Evolutionary conservation across 2,113 vertebrate genomes (phyloP).

Genomic region (Prolemur simus): DNA sequence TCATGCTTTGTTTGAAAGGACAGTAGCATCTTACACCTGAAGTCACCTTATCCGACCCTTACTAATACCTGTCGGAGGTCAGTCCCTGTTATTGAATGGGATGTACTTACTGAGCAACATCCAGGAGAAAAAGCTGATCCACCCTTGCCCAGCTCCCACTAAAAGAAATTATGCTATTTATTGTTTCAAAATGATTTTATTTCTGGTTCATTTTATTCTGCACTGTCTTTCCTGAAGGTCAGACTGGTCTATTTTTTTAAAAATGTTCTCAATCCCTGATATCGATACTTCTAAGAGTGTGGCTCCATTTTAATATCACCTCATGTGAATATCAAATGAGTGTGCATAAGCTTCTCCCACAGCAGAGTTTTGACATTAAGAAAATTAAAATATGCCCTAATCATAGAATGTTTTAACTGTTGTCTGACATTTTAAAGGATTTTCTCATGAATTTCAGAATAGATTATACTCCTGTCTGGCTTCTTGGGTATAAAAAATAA

Average conservation of each 20-base stretch:
- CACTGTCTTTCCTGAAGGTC: constrained; percentile 50
- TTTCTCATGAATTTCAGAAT: constrained; percentile 74
- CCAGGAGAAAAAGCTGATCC: neutral
- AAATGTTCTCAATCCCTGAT: constrained; percentile 34
- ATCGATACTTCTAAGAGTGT: constrained; percentile 64
- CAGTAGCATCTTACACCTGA: neutral
- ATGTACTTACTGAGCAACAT: neutral
- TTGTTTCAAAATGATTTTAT: constrained; percentile 42
- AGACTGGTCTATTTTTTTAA: constrained; percentile 8
- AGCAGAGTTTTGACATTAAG: constrained; percentile 77
- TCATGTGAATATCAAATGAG: constrained; percentile 70
- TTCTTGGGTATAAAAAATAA: constrained; percentile 72
- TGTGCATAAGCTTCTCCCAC: constrained; percentile 69
- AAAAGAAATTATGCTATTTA: constrained; percentile 5
- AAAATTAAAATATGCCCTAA: constrained; percentile 80
- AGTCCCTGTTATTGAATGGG: neutral
- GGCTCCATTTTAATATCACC: constrained; percentile 68
- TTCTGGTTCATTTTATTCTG: neutral
- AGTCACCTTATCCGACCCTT: neutral
- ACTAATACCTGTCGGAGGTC: neutral
- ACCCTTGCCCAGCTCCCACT: neutral
- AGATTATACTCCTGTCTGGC: constrained; percentile 65
- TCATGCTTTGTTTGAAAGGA: neutral
- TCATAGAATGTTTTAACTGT: constrained; percentile 77
- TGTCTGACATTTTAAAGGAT: constrained; percentile 80